phyloP scores from a whole-genome alignment of 2,113 vertebrate genomes.

The Rhinoderma darwinii region DNA sequence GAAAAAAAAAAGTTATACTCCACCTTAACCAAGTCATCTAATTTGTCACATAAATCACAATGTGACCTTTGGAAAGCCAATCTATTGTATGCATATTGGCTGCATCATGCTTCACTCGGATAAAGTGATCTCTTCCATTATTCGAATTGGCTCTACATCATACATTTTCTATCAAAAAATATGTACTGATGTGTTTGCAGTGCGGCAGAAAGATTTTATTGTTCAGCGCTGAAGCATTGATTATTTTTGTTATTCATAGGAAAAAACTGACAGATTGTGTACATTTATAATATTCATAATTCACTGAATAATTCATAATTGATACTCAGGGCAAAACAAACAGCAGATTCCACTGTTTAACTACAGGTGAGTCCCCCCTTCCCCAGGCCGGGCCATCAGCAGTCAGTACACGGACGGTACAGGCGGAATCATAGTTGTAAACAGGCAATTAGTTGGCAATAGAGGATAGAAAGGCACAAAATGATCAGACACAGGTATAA shows the following conservation, averaged over 20 bases:
- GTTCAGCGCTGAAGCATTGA: not conserved
- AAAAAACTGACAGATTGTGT: not conserved
- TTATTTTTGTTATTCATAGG: not conserved
- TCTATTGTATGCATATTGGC: slow-evolving; percentile 17
- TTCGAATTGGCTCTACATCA: slow-evolving; percentile 2
- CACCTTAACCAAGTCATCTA: not conserved
- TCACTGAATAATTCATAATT: not conserved
- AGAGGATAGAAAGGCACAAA: too few relatives aligned
- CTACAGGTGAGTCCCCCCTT: too few relatives aligned
- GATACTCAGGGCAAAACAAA: not conserved
- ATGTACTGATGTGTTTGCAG: not conserved
- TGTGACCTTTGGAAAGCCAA: slow-evolving; percentile 6
- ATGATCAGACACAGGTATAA: too few relatives aligned
- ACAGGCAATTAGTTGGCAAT: too few relatives aligned
- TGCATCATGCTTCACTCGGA: not conserved
- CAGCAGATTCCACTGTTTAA: not conserved
- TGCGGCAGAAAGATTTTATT: not conserved
- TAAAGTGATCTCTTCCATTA: slow-evolving; percentile 21
- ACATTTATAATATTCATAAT: not conserved
- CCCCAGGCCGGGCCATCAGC: too few relatives aligned
- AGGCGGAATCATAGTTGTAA: too few relatives aligned
- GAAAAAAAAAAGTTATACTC: not conserved
- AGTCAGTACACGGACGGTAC: too few relatives aligned
- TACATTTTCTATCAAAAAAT: not conserved
- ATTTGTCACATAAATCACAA: not conserved